These are phyloP conservation scores for Notamacropus eugenii DNA, from an alignment of 2,797 vertebrate species.

Conservation along the genomic window DNA sequence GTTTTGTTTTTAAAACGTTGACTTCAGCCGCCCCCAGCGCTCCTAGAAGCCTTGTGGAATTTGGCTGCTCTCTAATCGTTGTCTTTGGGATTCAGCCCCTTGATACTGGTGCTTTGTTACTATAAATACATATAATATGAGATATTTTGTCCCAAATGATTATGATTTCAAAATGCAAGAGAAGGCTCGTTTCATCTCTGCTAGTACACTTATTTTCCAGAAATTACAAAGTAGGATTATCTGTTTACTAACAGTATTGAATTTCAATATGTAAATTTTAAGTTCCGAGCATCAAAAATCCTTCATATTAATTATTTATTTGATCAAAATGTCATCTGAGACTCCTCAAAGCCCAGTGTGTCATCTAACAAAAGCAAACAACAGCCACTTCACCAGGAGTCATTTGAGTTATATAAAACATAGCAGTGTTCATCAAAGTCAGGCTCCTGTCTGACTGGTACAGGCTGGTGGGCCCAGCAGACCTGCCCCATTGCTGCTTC, in stretches of 20 bases:
- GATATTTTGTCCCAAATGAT: neutral
- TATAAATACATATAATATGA: neutral
- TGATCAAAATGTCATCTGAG: neutral
- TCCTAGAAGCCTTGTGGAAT: neutral
- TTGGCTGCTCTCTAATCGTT: neutral
- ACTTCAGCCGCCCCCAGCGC: neutral
- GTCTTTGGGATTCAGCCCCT: neutral
- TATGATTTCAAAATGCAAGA: slow-evolving; percentile 32
- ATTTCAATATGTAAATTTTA: no score
- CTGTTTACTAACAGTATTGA: neutral
- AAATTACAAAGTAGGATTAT: neutral
- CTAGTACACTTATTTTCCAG: neutral
- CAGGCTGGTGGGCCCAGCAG: neutral
- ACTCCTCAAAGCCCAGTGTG: neutral
- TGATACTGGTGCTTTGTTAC: neutral
- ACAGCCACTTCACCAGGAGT: neutral
- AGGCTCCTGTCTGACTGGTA: no score
- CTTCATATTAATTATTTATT: neutral
- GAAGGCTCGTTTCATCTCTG: neutral
- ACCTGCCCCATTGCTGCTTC: neutral
- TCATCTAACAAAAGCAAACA: neutral
- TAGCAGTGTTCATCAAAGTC: no score
- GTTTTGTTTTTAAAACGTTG: neutral
- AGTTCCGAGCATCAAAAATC: no score
- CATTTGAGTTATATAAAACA: neutral